A percentile compares a stretch with the other conserved stretches of the same genome.
phyloP scores from a whole-genome alignment of 2,797 vertebrate species.

The Mormyrus hasselquistii region DNA sequence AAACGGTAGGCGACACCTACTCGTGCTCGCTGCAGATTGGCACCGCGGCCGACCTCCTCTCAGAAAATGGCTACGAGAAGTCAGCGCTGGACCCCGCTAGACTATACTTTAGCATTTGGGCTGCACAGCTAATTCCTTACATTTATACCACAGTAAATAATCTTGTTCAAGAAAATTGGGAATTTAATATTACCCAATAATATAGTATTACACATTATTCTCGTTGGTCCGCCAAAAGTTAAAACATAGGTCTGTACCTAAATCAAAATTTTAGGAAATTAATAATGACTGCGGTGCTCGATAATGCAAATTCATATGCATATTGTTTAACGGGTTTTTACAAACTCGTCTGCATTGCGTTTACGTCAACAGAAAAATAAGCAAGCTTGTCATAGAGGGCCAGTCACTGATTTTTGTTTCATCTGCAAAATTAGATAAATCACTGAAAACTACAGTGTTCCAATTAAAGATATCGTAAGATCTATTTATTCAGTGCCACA shows the following conservation, averaged over 20 bases:
- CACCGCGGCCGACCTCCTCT: neutral
- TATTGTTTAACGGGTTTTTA: no score
- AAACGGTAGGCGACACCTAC: constrained; percentile 77
- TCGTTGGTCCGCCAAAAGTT: neutral
- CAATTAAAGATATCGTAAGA: neutral
- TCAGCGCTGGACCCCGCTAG: neutral
- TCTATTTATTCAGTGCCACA: neutral
- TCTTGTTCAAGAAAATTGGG: neutral
- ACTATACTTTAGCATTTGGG: constrained; percentile 9
- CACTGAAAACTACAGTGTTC: neutral
- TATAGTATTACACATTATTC: neutral
- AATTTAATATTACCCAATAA: neutral
- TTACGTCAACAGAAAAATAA: neutral
- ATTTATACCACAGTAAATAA: neutral
- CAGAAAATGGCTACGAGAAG: constrained; percentile 17
- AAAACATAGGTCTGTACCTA: neutral
- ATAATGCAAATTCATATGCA: neutral
- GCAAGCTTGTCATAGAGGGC: neutral
- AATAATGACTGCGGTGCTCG: neutral
- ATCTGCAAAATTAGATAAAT: neutral
- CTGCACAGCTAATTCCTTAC: neutral
- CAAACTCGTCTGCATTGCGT: neutral
- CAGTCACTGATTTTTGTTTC: neutral
- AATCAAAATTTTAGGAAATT: neutral
- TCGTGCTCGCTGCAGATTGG: constrained; percentile 3